Evolutionary conservation across 2,888 invertebrate genomes (phyloP).

Genomic region (Caenorhabditis panamensis): DNA sequence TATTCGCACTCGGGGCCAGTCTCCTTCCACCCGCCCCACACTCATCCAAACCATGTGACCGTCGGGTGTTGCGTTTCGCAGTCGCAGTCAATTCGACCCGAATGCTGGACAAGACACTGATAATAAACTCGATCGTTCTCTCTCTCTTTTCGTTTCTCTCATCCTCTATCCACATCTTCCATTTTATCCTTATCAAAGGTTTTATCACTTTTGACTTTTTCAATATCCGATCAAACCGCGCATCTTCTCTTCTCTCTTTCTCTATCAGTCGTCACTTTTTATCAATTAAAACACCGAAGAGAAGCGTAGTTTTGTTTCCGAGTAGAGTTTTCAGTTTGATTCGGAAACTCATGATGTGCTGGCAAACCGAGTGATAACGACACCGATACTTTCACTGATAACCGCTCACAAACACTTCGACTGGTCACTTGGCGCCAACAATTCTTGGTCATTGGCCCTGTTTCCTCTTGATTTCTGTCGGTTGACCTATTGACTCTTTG

Average conservation of each 20-base stretch:
- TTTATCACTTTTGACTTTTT: not conserved
- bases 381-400: not conserved
- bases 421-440: no score
- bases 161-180: not conserved
- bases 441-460: not conserved
- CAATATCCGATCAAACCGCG: not conserved
- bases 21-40: not conserved
- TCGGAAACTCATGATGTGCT: no score
- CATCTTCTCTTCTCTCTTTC: constrained; percentile 13
- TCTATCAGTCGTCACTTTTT: no score
- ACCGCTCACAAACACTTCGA: not conserved
- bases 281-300: no score
- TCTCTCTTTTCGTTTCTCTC: not conserved
- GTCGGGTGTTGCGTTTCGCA: not conserved
- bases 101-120: not conserved
- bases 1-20: not conserved
- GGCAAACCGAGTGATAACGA: no score
- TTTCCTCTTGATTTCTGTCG: not conserved
- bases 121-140: not conserved
- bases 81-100: constrained; percentile 1
- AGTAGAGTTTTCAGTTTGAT: no score
- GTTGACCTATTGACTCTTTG: not conserved
- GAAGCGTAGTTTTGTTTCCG: no score
- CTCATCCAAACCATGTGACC: constrained; percentile 3
- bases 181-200: no score